Evolutionary conservation across 2,888 invertebrate genomes (phyloP), one percentile per base, ranked within the genome.

Genomic region (Griposia aprilina): DNA sequence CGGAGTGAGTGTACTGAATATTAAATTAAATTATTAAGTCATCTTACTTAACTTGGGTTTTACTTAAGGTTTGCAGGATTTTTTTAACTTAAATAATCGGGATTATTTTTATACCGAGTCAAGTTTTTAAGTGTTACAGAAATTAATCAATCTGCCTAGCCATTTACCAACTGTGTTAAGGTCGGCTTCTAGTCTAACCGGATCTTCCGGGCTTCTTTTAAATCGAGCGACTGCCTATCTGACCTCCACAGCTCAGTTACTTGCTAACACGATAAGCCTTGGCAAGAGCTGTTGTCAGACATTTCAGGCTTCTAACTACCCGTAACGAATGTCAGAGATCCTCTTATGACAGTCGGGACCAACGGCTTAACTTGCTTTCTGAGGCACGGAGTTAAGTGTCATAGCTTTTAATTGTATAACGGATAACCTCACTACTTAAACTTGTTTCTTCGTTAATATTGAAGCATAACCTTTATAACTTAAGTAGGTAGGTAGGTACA

Each of bases 21-120:
- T 57, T 2, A 69, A 86, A 78, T 74, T 69, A 71, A 86, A 83
- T 84, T 36, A 70, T 71, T 76, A 76, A 76, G 77, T 76, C 55
- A 50, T 55, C 20, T 63, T 67, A 41, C 67, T n/a, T 67, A 36
- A 8, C 17, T 26, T 59, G 20, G 41, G 50, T 26, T 79, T 66
- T 65, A 69, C 20, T 59, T 30, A 48, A 48, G 3, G 45, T 45
- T 55, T n/a, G 30, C 26, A 48, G 36, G 10, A 45, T 17, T 57
- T 48, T 55, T 11, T 26, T 30, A 6, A 26, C 17, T 26, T 67
- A 6, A 13, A 26, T 55, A 36, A 68, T 55, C 36, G 1, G 13
- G 17, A 26, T 23, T 55, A 17, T 57, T 69, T 48, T 48, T 45
- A 17, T 30, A 23, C 6, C 1, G 8, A 30, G 23, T 45, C 4